Conservation (phyloP, 35 echinoderm and acorn worm species). For the Apostichopus parvimensis region DNA sequence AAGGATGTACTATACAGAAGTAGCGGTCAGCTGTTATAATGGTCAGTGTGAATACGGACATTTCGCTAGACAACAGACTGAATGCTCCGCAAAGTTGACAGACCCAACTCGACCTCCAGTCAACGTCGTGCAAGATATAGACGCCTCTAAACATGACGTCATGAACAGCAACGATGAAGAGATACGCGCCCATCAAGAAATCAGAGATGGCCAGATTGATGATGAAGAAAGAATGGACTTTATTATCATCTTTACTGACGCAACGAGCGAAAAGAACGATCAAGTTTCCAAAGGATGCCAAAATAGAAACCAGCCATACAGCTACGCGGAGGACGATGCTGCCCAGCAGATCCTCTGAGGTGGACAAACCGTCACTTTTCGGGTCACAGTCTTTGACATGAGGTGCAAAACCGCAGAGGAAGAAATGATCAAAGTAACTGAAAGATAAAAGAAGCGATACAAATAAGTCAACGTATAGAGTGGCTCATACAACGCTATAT, state of each 20-base stretch:
- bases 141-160: conserved; percentile 79
- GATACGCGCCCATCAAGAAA: conserved; percentile 94
- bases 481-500: too few species aligned
- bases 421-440: conserved; percentile 95
- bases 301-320: conserved; percentile 86
- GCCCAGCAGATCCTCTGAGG: conserved; percentile 72
- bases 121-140: conserved; percentile 81
- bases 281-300: conserved; percentile 83
- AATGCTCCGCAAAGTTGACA: conserved; percentile 85
- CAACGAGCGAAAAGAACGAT: conserved; percentile 81
- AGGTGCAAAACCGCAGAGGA: conserved; percentile 89
- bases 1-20: conserved; percentile 91
- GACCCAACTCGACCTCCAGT: conserved; percentile 75
- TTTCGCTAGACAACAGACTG: conserved; percentile 92
- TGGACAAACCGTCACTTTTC: conserved; percentile 79
- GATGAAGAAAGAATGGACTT: conserved; percentile 93
- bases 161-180: conserved; percentile 81
- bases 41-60: conserved; percentile 81
- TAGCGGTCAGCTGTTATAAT: conserved; percentile 90
- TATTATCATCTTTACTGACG: conserved; percentile 86
- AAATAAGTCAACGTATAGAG: background rate
- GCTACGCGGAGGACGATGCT: conserved; percentile 74
- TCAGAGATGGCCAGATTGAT: conserved; percentile 93
- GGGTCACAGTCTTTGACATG: conserved; percentile 81
- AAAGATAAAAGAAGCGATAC: conserved; percentile 1